Evolutionary conservation across 2,113 vertebrate species (phyloP).

Genomic region (Grammomys surdaster): DNA sequence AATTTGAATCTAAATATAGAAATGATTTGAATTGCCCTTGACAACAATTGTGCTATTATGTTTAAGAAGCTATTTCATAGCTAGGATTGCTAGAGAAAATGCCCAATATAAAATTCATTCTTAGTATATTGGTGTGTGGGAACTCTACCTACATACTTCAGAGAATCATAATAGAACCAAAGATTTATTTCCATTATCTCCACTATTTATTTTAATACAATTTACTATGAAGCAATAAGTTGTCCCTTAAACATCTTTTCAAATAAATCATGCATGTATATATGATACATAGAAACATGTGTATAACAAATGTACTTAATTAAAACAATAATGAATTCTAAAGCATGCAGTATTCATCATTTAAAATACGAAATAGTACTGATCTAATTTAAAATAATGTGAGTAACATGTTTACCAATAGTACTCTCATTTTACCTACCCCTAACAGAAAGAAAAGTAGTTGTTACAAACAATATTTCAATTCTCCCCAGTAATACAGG

Average conservation of each 20-base stretch:
- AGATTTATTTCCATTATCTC: background rate
- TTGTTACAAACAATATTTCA: background rate
- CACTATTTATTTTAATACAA: background rate
- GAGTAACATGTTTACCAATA: background rate
- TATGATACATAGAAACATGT: background rate
- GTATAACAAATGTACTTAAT: background rate
- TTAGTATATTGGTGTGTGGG: background rate
- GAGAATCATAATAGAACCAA: background rate
- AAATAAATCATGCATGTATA: background rate
- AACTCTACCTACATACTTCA: background rate
- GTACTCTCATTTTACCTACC: background rate
- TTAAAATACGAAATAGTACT: background rate
- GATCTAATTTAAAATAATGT: background rate
- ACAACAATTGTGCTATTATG: constrained; percentile 39
- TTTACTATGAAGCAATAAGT: background rate
- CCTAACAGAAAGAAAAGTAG: background rate
- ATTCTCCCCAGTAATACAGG: background rate
- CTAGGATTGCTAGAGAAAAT: constrained; percentile 43
- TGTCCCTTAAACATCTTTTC: background rate
- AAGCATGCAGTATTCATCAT: background rate
- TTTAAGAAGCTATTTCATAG: background rate
- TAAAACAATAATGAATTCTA: background rate
- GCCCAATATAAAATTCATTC: background rate
- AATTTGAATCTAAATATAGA: constrained; percentile 77
- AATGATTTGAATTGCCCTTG: constrained; percentile 67